A percentile compares a stretch with the other conserved stretches of the same genome.
Evolutionary conservation across 2,888 invertebrate genomes (phyloP).

Genomic region (Norana najaformis): DNA sequence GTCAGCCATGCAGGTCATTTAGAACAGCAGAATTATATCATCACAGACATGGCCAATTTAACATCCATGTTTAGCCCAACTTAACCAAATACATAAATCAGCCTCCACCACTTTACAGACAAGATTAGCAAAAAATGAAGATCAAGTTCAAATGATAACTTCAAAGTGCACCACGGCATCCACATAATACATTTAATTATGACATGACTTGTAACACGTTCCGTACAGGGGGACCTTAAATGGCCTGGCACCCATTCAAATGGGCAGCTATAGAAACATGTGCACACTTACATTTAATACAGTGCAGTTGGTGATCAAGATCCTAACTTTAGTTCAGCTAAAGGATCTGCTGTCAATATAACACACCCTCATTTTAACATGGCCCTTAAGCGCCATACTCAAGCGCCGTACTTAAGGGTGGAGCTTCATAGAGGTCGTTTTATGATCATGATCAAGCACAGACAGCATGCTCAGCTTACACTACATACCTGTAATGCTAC

Average conservation of each 20-base stretch:
- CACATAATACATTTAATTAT: too few relatives aligned
- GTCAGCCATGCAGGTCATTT: neutral
- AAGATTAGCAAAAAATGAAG: neutral
- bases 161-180: neutral
- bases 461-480: neutral
- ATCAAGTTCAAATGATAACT: neutral
- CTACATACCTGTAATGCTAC: slow-evolving; percentile 66
- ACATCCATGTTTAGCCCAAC: neutral
- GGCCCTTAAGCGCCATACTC: neutral
- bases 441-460: neutral
- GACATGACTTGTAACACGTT: too few relatives aligned
- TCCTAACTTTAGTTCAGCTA: too few relatives aligned
- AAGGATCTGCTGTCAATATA: neutral
- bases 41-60: neutral
- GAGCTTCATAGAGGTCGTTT: neutral
- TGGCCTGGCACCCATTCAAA: too few relatives aligned
- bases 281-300: too few relatives aligned
- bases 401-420: neutral
- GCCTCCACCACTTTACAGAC: neutral
- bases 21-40: neutral
- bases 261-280: too few relatives aligned
- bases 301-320: too few relatives aligned
- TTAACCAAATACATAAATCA: neutral
- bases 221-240: too few relatives aligned
- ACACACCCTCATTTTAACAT: neutral